Conservation (phyloP, 2,113 vertebrate genomes). For the Agelaius tricolor region DNA sequence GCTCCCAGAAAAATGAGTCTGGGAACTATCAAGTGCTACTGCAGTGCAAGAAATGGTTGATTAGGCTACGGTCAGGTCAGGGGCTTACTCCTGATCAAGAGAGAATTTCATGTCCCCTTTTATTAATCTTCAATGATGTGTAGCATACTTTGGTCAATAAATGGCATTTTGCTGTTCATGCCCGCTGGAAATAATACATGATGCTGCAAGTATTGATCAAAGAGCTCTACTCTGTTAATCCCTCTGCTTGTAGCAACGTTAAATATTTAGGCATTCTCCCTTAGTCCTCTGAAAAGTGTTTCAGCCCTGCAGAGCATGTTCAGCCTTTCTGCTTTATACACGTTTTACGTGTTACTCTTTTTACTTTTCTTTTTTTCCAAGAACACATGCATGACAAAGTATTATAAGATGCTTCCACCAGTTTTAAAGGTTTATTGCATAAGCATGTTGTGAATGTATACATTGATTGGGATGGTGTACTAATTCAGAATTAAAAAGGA, state of each 20-base stretch:
- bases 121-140: slow-evolving; percentile 47
- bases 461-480: neutral
- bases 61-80: neutral
- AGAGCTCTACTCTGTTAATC: slow-evolving; percentile 39
- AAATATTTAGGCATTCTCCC: slow-evolving; percentile 35
- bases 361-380: neutral
- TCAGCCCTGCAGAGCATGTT: neutral
- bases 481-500: neutral
- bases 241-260: slow-evolving; percentile 19
- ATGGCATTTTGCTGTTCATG: slow-evolving; percentile 28
- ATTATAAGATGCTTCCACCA: neutral
- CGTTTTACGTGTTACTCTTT: slow-evolving; percentile 11
- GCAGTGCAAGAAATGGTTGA: slow-evolving; percentile 9
- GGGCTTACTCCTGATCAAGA: neutral
- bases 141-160: slow-evolving; percentile 40
- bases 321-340: neutral
- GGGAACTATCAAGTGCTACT: neutral
- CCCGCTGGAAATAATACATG: slow-evolving; percentile 4
- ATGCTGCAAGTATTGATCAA: slow-evolving; percentile 47
- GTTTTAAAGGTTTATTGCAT: neutral
- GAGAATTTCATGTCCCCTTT: neutral
- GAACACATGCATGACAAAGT: neutral
- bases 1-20: neutral
- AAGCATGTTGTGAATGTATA: neutral
- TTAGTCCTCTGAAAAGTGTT: slow-evolving; percentile 14